Base-by-base conservation (phyloP, 2,113 vertebrate genomes). In the Poeciliopsis prolifica region DNA sequence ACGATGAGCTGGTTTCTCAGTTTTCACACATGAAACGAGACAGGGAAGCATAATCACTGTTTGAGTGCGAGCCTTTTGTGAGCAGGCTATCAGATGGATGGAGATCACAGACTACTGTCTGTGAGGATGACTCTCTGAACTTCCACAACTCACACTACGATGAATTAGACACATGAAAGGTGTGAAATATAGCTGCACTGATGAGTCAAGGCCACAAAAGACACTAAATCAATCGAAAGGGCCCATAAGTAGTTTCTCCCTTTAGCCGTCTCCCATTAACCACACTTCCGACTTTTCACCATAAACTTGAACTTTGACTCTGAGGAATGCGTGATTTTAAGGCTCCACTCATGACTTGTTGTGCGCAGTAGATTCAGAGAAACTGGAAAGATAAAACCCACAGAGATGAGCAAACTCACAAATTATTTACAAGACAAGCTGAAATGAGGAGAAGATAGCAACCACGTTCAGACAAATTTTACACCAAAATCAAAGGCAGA, bases 21-120 rank as follows among this genome's bases (percentile, higher is more conserved):
- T 81, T 91, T 87, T 83, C 84, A 84, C 79, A 86, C 82, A 81
- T 86, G 77, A 86, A 87, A 86, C 70, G 14, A 65, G 74, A 37
- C 7, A 54, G 61, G 17, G 42, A 62, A 86, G 72, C 61, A 31
- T 78, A 79, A 84, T 83, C 70, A 24, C 51, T 1, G 24, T 3
- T 58, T 81, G 70, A 76, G 73, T 48, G 26, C 28, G 68, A 44
- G 61, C 31, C 64, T 33, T 33, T 26, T 30, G 31, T 48, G 76
- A 67, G 40, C 15, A 30, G 68, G 67, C 73, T 83, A 84, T 92
- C 81, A 72, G 3, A 88, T 86, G 80, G 75, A 75, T 77, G 29
- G 26, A 73, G 78, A 82, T 86, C 87, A 48, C 44, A 48, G 44
- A 67, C 65, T 12, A 14, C 0, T 44, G 9, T 14, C 33, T 61